Evolutionary conservation across 1,140 invertebrate species (phyloP).

Genomic region (Cydia strobilella): DNA sequence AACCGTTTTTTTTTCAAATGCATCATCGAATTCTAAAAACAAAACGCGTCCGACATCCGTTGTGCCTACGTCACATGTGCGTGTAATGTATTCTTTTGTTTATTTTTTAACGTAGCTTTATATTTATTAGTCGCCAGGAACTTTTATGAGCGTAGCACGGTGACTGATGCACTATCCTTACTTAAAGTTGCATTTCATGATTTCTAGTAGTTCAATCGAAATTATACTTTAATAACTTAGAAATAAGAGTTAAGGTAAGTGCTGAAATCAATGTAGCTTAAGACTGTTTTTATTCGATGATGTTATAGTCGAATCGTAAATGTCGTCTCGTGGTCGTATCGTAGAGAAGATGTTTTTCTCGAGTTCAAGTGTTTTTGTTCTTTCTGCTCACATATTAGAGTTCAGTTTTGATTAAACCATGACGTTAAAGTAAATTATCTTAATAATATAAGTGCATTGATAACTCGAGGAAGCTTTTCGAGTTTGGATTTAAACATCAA

Average conservation of each 20-base stretch:
- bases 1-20: conserved; percentile 24
- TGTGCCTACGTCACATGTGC: conserved; percentile 41
- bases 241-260: not conserved
- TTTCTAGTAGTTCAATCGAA: not conserved
- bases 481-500: not conserved
- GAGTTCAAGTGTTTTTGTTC: not conserved
- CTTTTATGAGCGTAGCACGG: conserved; percentile 43
- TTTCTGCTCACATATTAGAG: not conserved
- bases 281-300: not conserved
- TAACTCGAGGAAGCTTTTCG: not conserved
- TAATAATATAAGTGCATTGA: not conserved
- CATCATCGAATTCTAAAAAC: conserved; percentile 25
- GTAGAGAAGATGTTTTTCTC: not conserved
- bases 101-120: conserved; percentile 44
- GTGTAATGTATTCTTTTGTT: conserved; percentile 37
- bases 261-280: not conserved
- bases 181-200: not conserved
- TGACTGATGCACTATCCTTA: conserved; percentile 41
- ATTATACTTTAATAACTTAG: not conserved
- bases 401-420: not conserved
- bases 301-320: conserved; percentile 26
- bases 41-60: conserved; percentile 29
- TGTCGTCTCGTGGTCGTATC: conserved; percentile 16
- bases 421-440: not conserved
- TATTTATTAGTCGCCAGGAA: conserved; percentile 44